A percentile compares a stretch with the other conserved stretches of the same genome.
phyloP scores from a whole-genome alignment of 35 echinoderm and acorn worm species.

The Eucidaris tribuloides region DNA sequence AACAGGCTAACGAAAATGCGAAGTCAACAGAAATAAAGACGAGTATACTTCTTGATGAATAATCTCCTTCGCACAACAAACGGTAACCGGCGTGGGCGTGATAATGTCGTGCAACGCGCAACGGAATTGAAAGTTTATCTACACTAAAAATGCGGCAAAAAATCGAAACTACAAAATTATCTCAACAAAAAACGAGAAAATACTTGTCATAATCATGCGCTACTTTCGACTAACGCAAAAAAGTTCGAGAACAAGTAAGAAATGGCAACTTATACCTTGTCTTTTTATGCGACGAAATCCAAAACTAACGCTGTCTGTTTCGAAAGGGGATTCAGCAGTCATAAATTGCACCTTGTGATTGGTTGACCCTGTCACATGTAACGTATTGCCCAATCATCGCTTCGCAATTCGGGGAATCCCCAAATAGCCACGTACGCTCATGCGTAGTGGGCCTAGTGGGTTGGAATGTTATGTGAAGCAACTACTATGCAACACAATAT shows the following conservation, averaged over 20 bases:
- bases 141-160: not conserved
- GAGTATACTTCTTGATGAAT: too few relatives aligned
- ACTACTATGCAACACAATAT: too few relatives aligned
- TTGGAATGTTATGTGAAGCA: too few relatives aligned
- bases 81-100: too few relatives aligned
- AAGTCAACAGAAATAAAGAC: too few relatives aligned
- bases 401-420: not conserved
- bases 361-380: not conserved
- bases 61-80: too few relatives aligned
- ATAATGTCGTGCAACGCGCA: too few relatives aligned
- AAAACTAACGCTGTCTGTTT: too few relatives aligned
- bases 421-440: too few relatives aligned
- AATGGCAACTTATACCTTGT: not conserved
- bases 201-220: not conserved
- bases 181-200: not conserved
- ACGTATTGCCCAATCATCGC: not conserved
- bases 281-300: not conserved
- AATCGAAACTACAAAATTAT: not conserved
- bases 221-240: not conserved
- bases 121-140: too few relatives aligned
- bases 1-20: too few relatives aligned
- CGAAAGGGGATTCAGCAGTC: not conserved
- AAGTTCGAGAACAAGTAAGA: not conserved
- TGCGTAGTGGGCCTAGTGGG: too few relatives aligned
- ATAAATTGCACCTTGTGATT: not conserved